These are phyloP conservation scores for Polyommatus iphigenia DNA, from an alignment of 2,888 invertebrate genomes.

Conservation along the genomic window DNA sequence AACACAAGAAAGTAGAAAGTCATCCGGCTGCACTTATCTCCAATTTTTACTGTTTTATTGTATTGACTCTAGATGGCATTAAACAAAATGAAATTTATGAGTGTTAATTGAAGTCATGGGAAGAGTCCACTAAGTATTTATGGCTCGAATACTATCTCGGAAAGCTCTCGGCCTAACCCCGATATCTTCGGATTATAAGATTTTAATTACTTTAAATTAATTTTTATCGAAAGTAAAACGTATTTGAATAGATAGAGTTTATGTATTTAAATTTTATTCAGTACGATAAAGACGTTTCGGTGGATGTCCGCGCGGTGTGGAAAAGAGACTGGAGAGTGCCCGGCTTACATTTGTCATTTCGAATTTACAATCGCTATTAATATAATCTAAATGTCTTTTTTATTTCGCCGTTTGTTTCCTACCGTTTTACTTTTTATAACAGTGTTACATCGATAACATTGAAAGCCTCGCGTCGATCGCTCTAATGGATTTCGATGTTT, in stretches of 20 bases:
- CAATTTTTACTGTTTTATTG: conserved; percentile 42
- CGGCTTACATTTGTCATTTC: conserved; percentile 53
- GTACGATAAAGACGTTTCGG: conserved; percentile 5
- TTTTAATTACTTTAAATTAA: conserved; percentile 32
- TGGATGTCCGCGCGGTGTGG: conserved; percentile 38
- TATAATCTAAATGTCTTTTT: conserved; percentile 64
- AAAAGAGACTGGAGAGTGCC: conserved; percentile 50
- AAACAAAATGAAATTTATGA: conserved; percentile 44
- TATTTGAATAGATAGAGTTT: conserved; percentile 2
- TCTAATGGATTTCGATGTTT: conserved; percentile 48
- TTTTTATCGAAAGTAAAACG: conserved; percentile 21
- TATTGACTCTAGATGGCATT: conserved; percentile 35
- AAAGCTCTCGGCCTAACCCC: conserved; percentile 26
- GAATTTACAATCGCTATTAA: conserved; percentile 61
- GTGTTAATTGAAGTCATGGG: conserved; percentile 44
- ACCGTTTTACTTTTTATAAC: conserved; percentile 64
- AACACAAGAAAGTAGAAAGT: not conserved
- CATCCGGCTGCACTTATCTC: conserved; percentile 22
- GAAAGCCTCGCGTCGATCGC: conserved; percentile 51
- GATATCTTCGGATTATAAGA: conserved; percentile 32
- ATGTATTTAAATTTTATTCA: conserved; percentile 26
- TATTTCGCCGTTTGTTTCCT: conserved; percentile 58
- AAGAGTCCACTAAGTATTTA: conserved; percentile 40
- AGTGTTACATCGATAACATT: conserved; percentile 47
- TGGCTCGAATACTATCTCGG: conserved; percentile 16